A percentile compares a stretch with the other conserved stretches of the same genome.
Evolutionary conservation across 1,140 invertebrate species (phyloP).

Genomic region (Melitaea cinxia): DNA sequence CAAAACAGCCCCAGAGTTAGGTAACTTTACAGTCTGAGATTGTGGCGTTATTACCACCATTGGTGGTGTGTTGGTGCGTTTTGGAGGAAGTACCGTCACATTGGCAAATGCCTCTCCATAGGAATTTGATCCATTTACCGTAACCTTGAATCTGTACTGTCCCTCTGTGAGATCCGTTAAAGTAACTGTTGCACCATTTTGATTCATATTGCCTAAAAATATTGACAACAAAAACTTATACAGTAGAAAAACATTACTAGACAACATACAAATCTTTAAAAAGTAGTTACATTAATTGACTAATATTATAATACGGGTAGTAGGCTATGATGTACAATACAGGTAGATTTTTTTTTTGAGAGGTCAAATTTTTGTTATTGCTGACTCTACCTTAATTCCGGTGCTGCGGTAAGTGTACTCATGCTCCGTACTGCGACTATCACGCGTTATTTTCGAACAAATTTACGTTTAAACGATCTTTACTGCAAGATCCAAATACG

Average conservation of each 20-base stretch:
- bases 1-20: slow-evolving; percentile 93
- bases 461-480: no score
- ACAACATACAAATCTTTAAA: neutral
- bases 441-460: no score
- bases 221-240: slow-evolving; percentile 4
- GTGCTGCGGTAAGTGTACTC: no score
- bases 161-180: slow-evolving; percentile 91
- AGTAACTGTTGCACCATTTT: slow-evolving; percentile 90
- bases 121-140: slow-evolving; percentile 88
- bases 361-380: no score
- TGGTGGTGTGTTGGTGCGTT: slow-evolving; percentile 92
- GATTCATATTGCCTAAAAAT: slow-evolving; percentile 88
- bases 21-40: slow-evolving; percentile 92
- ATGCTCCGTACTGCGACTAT: no score
- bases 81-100: slow-evolving; percentile 95
- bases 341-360: no score
- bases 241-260: slow-evolving; percentile 8
- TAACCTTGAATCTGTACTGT: slow-evolving; percentile 93
- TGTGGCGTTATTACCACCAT: slow-evolving; percentile 92
- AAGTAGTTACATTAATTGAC: no score
- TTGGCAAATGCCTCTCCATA: slow-evolving; percentile 94
- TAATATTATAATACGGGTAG: no score
- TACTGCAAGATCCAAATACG: no score
- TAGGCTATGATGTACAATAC: no score
- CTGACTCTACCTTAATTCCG: no score